Conservation (phyloP, 2,797 vertebrate species). For the Pogonophryne albipinna region DNA sequence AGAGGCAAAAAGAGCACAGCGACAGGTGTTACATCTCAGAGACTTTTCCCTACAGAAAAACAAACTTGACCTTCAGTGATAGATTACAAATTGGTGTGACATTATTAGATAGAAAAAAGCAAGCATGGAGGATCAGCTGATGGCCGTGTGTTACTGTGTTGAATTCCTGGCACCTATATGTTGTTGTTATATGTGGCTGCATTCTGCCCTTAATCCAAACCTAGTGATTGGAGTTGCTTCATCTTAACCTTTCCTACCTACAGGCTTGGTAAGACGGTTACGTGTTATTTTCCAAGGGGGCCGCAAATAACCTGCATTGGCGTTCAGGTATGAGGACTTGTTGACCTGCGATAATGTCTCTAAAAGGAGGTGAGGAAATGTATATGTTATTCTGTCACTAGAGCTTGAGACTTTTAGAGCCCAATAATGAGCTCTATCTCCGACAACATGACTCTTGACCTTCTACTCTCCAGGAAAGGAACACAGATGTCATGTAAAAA, state of each 20-base stretch:
- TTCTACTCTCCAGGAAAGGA: conserved; percentile 27
- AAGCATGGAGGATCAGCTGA: neutral
- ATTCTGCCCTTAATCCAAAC: neutral
- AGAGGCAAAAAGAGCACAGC: neutral
- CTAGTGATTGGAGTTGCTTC: neutral
- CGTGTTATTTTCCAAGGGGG: conserved; percentile 15
- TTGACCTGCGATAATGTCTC: conserved; percentile 24
- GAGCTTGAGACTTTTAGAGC: conserved; percentile 1
- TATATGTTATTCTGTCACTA: conserved; percentile 9
- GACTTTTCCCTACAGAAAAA: neutral
- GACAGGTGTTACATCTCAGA: neutral
- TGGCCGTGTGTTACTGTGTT: neutral
- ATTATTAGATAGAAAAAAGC: neutral
- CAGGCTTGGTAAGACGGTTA: neutral
- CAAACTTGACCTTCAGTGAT: neutral
- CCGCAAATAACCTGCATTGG: neutral
- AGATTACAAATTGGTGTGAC: neutral
- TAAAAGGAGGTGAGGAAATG: conserved; percentile 24
- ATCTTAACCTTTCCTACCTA: neutral
- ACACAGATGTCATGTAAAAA: conserved; percentile 65
- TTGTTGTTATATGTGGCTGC: neutral
- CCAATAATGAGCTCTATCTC: conserved; percentile 62
- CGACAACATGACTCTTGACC: conserved; percentile 59
- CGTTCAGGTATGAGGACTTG: conserved; percentile 10
- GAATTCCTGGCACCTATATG: neutral